Base-by-base conservation (phyloP, 2,888 invertebrate species). In the Masnerella sp. region DNA sequence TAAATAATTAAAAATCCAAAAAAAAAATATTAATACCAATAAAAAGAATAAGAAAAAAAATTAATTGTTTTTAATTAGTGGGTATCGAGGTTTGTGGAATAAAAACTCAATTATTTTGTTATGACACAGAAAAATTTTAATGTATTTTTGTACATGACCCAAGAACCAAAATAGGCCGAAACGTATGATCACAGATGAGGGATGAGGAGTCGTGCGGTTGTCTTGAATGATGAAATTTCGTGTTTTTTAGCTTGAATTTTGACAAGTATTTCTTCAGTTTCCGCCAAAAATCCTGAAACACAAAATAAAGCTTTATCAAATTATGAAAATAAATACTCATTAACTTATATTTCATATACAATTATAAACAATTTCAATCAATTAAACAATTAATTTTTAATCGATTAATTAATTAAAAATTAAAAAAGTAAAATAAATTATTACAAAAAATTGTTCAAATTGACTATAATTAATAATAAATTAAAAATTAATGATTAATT, bases 151-250 rank as follows among this genome's bases (percentile, higher is more conserved):
- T 82, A 84, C 85, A 85, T 81, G 82, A 85, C 82, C 83, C 84
- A 81, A 83, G 83, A 82, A 83, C 85, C 84, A 82, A 87, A 85
- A 77, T 78, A 76, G 73, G 80, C 80, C 87, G 84, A 87, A 87
- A 87, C 59, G 82, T 87, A 83, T 87, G 87, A 85, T 87, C 84
- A 85, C 84, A 85, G 84, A 85, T 87, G 86, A 83, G 81, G 82
- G 82, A 81, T 85, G 84, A 85, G 82, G 79, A 78, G 70, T 82
- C 84, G 87, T 87, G 87, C 87, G 87, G 87, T 87, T 87, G 87
- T 85, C 85, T 82, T 67, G 40, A 25, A 61, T 70, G 59, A 75
- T 59, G 28, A 77, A 80, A 78, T 81, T 82, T 78, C 81, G 79
- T 79, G 80, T 79, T 85, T n/a, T n/a, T n/a, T n/a, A n/a, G 83